Base-by-base conservation (phyloP, 2,888 invertebrate genomes). In the Bellardia pandia region DNA sequence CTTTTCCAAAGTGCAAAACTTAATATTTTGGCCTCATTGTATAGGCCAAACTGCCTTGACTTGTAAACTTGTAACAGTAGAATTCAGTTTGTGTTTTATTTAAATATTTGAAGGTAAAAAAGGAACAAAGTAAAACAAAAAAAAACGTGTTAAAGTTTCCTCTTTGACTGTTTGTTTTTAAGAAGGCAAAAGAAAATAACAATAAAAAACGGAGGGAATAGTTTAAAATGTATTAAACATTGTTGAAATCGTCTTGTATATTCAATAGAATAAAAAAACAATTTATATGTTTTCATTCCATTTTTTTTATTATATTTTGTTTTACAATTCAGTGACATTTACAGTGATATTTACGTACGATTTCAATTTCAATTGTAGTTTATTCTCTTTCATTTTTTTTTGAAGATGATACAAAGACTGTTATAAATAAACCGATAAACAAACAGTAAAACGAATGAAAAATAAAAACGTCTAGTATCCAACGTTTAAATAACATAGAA, bases 121-220 rank as follows among this genome's bases (percentile, higher is more conserved):
- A 81, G 42, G 11, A 56, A 81, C 13, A 53, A 37, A 40, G 33
- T 4, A 33, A 51, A 81, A 72, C 4, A 11, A 42, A 45, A 33
- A 68, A 14, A 23, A 58, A 69, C 68, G 40, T 58, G 30, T 69
- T 51, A 48, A 33, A 71, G 56, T 40, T 62, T 76, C 53, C 45
- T 23, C 77, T 13, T 37, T 1, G 16, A 79, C 30, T 83, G 62
- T 77, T 83, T 83, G 30, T 68, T 78, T 68, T 33, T 13, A 4
- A 33, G 9, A 60, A 56, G 42, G 8, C 51, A 13, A 48, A 69
- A 51, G 30, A 71, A 66, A 23, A 8, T 53, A 79, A 33, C 2
- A 37, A 40, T 0, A 71, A 66, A 23, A 4, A 62, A 69, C n/a
- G 14, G 37, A 51, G 0, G 14, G 13, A 45, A 14, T 42, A 64